Conservation (phyloP, 2,113 vertebrate species). For the Pantherophis guttatus region DNA sequence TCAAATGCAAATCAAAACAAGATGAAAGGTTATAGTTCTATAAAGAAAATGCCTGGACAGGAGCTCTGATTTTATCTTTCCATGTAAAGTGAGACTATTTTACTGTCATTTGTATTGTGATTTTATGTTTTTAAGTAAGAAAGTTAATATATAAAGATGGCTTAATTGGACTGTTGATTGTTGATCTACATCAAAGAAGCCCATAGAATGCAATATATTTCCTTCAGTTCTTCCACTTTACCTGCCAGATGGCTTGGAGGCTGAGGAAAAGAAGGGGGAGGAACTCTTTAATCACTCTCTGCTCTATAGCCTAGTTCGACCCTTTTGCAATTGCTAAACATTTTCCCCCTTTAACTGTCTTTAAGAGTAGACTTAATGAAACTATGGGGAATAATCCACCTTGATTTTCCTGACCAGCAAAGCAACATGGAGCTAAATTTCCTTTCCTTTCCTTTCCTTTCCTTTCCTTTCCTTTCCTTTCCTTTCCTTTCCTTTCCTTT, state of each 20-base stretch:
- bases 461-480: too few relatives aligned
- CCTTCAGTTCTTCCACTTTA: neutral
- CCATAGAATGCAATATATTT: neutral
- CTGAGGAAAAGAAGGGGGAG: neutral
- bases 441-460: neutral
- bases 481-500: too few relatives aligned
- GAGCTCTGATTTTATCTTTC: neutral
- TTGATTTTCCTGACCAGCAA: neutral
- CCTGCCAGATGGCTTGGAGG: neutral
- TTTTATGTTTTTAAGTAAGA: neutral
- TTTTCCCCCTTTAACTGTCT: neutral
- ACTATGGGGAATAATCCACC: neutral
- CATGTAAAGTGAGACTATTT: neutral
- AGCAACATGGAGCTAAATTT: neutral
- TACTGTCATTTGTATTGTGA: neutral
- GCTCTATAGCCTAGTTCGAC: neutral
- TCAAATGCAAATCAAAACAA: neutral
- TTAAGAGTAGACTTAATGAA: neutral
- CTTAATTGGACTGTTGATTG: neutral
- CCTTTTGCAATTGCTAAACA: neutral
- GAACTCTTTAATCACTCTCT: neutral
- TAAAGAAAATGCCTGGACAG: neutral
- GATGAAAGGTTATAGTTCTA: neutral
- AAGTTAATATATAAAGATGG: neutral
- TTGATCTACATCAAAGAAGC: neutral